Evolutionary conservation across 1,140 invertebrate species (phyloP).

Genomic region (Drosophila nannoptera): DNA sequence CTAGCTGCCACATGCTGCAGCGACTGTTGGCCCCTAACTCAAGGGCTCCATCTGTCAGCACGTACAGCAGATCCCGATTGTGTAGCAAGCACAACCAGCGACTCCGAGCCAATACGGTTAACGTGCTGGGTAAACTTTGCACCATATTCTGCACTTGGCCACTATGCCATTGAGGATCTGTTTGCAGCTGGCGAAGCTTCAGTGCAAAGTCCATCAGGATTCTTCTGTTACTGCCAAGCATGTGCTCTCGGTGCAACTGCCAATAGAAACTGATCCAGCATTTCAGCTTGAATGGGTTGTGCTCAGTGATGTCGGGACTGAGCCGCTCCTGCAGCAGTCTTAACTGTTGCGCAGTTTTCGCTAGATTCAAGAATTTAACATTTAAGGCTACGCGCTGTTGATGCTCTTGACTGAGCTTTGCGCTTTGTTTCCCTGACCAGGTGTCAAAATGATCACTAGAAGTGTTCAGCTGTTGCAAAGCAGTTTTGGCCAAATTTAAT

Average conservation of each 20-base stretch:
- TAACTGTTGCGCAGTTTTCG: neutral
- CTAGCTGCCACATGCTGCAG: slow-evolving; percentile 49
- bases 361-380: slow-evolving; percentile 25
- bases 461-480: slow-evolving; percentile 18
- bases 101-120: slow-evolving; percentile 30
- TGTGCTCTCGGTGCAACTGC: slow-evolving; percentile 13
- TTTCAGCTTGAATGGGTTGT: slow-evolving; percentile 28
- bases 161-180: neutral
- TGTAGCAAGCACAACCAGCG: slow-evolving; percentile 48
- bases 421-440: slow-evolving; percentile 30
- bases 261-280: slow-evolving; percentile 58
- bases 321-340: slow-evolving; percentile 30
- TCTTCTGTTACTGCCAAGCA: neutral
- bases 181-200: slow-evolving; percentile 21
- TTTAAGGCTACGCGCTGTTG: slow-evolving; percentile 50
- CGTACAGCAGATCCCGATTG: slow-evolving; percentile 34
- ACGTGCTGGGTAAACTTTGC: slow-evolving; percentile 38
- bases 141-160: slow-evolving; percentile 50
- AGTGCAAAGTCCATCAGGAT: slow-evolving; percentile 42
- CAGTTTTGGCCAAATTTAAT: neutral
- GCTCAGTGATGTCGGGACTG: slow-evolving; percentile 17
- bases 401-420: slow-evolving; percentile 16
- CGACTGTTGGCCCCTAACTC: slow-evolving; percentile 47
- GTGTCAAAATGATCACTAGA: slow-evolving; percentile 20
- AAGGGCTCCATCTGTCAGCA: slow-evolving; percentile 10